These are phyloP conservation scores for Drosophila neutralis DNA, from an alignment of 2,888 invertebrate species.

Conservation along the genomic window DNA sequence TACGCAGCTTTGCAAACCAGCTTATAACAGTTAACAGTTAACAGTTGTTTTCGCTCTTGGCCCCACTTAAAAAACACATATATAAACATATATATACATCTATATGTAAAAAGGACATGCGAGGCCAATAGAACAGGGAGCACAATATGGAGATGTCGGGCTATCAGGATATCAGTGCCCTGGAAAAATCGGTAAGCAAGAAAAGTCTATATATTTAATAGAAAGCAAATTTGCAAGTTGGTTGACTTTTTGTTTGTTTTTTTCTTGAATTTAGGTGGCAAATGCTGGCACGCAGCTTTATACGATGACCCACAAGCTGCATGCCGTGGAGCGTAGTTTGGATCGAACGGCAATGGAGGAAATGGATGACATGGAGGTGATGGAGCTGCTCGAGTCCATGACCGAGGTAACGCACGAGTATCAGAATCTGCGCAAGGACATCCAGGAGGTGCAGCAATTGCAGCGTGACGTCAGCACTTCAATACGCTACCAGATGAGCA, in stretches of 20 bases:
- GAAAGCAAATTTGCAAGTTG: neutral
- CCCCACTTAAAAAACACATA: neutral
- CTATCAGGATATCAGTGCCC: conserved; percentile 81
- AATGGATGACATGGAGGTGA: conserved; percentile 88
- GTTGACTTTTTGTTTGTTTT: neutral
- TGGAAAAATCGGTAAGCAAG: conserved; percentile 81
- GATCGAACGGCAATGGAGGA: conserved; percentile 79
- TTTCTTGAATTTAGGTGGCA: conserved; percentile 87
- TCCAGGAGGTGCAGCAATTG: conserved; percentile 91
- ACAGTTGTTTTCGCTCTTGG: conserved; percentile 9
- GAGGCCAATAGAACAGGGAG: conserved; percentile 20
- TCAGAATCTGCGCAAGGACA: conserved; percentile 91
- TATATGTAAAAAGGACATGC: conserved; percentile 32
- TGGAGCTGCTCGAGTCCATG: conserved; percentile 90
- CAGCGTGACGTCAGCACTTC: conserved; percentile 91
- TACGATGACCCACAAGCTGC: conserved; percentile 90
- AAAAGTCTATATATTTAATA: neutral
- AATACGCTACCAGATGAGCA: conserved; percentile 89
- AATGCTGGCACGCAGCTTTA: conserved; percentile 90
- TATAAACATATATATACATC: neutral
- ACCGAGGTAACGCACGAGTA: conserved; percentile 92
- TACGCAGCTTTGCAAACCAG: neutral
- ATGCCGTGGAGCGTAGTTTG: conserved; percentile 87
- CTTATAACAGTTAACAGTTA: neutral
- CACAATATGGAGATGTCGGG: conserved; percentile 65